Base-by-base conservation (phyloP, 2,888 invertebrate genomes). In the Leptopilina syphax region DNA sequence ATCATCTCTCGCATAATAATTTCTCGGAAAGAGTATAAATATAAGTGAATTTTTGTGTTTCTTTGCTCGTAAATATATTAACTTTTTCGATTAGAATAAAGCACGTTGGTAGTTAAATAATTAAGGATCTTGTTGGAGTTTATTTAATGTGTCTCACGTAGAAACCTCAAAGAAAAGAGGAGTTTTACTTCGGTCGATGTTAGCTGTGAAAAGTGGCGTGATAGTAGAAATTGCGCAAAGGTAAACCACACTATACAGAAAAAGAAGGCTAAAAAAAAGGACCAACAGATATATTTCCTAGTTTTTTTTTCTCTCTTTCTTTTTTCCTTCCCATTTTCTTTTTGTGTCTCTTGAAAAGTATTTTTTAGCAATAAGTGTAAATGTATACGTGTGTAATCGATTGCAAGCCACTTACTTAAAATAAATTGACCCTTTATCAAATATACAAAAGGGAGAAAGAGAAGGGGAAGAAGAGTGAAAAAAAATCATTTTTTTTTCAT, bases 111-210 rank as follows among this genome's bases (percentile, higher is more conserved):
- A 3, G 9, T 9, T 73, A 73, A 73, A 73, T 73, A 73, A 73
- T 73, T 54, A 34, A 73, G 34, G 12, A 73, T 41, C 24, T 4
- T 57, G 54, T 73, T 13, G 27, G n/a, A 10, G 57, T 50, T 73
- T 57, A 27, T 73, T 73, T 73, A 73, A 73, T 73, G 73, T 73
- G 73, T 57, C 50, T 50, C 34, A 47, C n/a, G 73, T 73, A 44
- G 73, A 73, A 34, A 73, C 73, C 73, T 73, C 57, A 73, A 73
- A 73, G 70, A 73, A 73, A 54, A 73, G 73, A 73, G 34, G 57
- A 73, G 57, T 24, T 73, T 34, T 57, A 57, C 34, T 70, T 73
- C 27, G 57, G 57, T 54, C 27, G 57, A 54, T 73, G 7, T 34
- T 73, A n/a, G 73, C 73, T 54, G 54, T 34, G 57, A 73, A 24